phyloP scores from a whole-genome alignment of 1,140 invertebrate species.

The Drusus annulatus region DNA sequence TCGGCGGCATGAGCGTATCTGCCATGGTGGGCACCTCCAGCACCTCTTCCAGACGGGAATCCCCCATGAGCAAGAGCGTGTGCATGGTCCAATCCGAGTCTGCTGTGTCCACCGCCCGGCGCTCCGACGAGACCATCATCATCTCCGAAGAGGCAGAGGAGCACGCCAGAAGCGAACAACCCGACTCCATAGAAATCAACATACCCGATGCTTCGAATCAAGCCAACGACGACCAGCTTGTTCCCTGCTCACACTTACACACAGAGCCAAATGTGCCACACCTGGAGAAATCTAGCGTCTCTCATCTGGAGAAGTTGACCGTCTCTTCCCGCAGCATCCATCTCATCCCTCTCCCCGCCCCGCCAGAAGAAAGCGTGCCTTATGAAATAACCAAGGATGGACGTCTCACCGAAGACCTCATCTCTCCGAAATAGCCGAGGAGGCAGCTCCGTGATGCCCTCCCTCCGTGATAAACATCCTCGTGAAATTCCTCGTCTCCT shows the following conservation, averaged over 20 bases:
- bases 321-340: not conserved
- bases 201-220: slow-evolving; percentile 1
- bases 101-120: slow-evolving; percentile 64
- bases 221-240: slow-evolving; percentile 26
- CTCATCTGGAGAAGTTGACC: not conserved
- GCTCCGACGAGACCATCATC: slow-evolving; percentile 58
- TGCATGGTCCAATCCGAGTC: slow-evolving; percentile 6
- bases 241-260: not conserved
- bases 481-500: slow-evolving; percentile 40
- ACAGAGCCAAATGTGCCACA: not conserved
- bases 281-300: not conserved
- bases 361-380: slow-evolving; percentile 54
- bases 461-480: slow-evolving; percentile 22
- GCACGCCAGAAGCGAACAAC: slow-evolving; percentile 61
- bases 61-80: slow-evolving; percentile 48
- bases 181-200: slow-evolving; percentile 66
- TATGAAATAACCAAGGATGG: slow-evolving; percentile 47
- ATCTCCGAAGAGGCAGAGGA: slow-evolving; percentile 29
- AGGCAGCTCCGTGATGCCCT: slow-evolving; percentile 55
- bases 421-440: slow-evolving; percentile 56
- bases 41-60: not conserved
- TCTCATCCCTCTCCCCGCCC: not conserved
- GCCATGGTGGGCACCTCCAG: slow-evolving; percentile 28
- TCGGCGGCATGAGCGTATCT: slow-evolving; percentile 46
- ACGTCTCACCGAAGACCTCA: not conserved